Evolutionary conservation across 2,888 invertebrate genomes (phyloP).

Genomic region (Steinernema carpocapsae): DNA sequence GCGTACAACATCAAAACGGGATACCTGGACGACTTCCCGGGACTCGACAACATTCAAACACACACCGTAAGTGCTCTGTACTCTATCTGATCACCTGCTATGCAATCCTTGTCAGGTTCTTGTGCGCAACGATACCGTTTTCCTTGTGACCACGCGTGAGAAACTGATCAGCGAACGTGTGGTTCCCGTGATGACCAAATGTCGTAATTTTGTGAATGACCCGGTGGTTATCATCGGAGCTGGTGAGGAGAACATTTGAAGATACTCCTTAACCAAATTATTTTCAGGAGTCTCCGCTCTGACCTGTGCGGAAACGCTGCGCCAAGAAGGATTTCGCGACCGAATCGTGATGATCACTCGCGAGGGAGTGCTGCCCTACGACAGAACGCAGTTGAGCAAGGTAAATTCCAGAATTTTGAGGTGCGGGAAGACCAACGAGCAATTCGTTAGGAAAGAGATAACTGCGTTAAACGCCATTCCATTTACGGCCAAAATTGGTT

Average conservation of each 20-base stretch:
- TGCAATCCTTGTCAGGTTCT: constrained; percentile 5
- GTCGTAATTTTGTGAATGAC: constrained; percentile 62
- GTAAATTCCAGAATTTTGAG: constrained; percentile 45
- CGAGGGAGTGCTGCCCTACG: constrained; percentile 85
- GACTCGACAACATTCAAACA: constrained; percentile 87
- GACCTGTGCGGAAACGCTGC: constrained; percentile 76
- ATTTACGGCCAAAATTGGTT: neutral
- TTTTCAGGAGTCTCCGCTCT: constrained; percentile 77
- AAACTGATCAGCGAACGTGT: constrained; percentile 76
- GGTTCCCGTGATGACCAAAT: constrained; percentile 67
- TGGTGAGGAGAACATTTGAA: constrained; percentile 70
- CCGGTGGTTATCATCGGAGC: constrained; percentile 81
- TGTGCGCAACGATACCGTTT: constrained; percentile 74
- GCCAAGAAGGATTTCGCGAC: constrained; percentile 38
- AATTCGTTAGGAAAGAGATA: neutral
- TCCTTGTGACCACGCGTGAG: constrained; percentile 67
- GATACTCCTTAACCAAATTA: too few species aligned
- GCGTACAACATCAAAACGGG: constrained; percentile 86
- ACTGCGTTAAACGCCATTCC: neutral
- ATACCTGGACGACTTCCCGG: constrained; percentile 96
- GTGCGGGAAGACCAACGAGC: neutral
- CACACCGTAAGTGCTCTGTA: constrained; percentile 76
- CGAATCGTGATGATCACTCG: constrained; percentile 72
- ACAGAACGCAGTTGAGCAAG: constrained; percentile 89
- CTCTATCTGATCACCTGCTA: neutral